These are phyloP conservation scores for Gymnoscelis rufifasciata DNA, from an alignment of 2,888 invertebrate genomes.

Conservation along the genomic window DNA sequence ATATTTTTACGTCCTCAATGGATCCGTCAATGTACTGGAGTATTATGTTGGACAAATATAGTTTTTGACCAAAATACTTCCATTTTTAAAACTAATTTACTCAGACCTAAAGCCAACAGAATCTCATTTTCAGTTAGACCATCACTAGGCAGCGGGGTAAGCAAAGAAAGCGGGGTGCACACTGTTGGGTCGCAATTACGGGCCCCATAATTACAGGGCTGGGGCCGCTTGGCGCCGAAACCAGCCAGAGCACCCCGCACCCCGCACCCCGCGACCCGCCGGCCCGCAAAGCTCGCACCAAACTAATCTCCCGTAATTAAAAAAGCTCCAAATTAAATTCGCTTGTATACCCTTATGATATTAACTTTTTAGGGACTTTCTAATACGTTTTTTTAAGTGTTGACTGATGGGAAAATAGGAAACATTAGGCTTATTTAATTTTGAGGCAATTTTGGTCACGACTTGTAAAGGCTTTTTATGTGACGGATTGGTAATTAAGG, in stretches of 20 bases:
- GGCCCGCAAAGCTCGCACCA: conserved; percentile 37
- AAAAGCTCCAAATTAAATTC: conserved; percentile 79
- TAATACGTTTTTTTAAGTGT: conserved; percentile 62
- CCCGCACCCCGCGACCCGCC: conserved; percentile 33
- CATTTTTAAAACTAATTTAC: conserved; percentile 2
- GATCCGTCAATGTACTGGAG: no score
- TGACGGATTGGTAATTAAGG: conserved; percentile 11
- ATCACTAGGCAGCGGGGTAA: conserved; percentile 52
- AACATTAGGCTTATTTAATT: conserved; percentile 30
- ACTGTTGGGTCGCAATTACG: conserved; percentile 72
- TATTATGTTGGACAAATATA: no score
- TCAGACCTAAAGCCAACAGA: conserved; percentile 13
- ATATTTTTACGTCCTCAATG: no score
- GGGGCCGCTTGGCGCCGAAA: conserved; percentile 71
- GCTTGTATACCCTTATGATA: conserved; percentile 76
- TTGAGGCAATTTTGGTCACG: conserved; percentile 28
- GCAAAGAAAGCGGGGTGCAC: conserved; percentile 48
- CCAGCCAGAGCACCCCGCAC: conserved; percentile 38
- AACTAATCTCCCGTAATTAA: conserved; percentile 75
- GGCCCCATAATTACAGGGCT: conserved; percentile 77
- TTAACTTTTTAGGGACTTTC: conserved; percentile 76
- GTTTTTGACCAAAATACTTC: no score
- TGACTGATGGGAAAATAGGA: conserved; percentile 51
- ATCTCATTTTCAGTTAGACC: conserved; percentile 30
- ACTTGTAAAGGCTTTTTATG: conserved; percentile 11